phyloP scores from a whole-genome alignment of 2,113 vertebrate genomes.

The Engystomops pustulosus region DNA sequence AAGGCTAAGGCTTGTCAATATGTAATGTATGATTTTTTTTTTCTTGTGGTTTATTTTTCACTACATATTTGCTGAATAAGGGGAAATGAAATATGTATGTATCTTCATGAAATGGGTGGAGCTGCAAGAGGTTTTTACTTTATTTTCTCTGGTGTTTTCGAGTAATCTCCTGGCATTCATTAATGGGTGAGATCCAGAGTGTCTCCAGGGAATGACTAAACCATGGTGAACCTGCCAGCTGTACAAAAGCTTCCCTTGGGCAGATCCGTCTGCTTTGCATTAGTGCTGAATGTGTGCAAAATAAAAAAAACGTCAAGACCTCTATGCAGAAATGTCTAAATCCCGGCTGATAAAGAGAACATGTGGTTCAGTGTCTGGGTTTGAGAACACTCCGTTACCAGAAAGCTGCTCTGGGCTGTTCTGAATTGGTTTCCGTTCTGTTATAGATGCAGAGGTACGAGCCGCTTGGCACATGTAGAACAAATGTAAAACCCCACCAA shows the following conservation, averaged over 20 bases:
- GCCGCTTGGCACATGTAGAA: not conserved
- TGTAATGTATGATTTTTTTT: not conserved
- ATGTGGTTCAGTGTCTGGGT: not conserved
- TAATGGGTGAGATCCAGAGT: constrained; percentile 40
- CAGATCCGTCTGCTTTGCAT: constrained; percentile 43
- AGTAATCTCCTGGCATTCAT: constrained; percentile 38
- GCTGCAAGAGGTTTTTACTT: not conserved
- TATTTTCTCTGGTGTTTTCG: not conserved
- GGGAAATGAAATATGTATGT: not conserved
- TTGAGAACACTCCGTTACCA: constrained; percentile 13
- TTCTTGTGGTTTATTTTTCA: not conserved
- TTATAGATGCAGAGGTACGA: not conserved
- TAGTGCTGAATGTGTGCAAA: constrained; percentile 26
- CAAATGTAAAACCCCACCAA: constrained; percentile 10
- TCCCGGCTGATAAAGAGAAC: not conserved
- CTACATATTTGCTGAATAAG: constrained; percentile 14
- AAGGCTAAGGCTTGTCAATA: not conserved
- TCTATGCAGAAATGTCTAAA: constrained; percentile 7
- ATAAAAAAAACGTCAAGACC: not conserved
- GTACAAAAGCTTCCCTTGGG: constrained; percentile 29
- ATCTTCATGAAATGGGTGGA: not conserved
- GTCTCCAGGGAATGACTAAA: constrained; percentile 44
- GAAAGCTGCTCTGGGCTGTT: not conserved
- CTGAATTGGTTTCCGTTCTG: not conserved
- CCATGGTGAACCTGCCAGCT: constrained; percentile 47